Evolutionary conservation across 2,888 invertebrate genomes (phyloP).

Genomic region (Phoenoteleia sp.): DNA sequence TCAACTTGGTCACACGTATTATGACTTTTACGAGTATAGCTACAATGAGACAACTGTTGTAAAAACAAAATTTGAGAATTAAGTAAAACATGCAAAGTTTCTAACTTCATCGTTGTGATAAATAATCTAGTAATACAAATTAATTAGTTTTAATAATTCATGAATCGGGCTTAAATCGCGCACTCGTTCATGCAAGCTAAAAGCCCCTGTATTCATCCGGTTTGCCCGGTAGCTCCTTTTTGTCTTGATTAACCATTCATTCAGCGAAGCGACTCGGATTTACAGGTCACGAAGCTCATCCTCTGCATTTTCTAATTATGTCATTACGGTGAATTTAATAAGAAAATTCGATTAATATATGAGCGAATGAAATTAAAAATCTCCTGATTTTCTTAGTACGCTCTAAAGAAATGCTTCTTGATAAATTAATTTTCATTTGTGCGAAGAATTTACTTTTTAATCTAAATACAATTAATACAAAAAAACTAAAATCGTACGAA

Average conservation of each 20-base stretch:
- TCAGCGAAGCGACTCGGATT: slow-evolving; percentile 66
- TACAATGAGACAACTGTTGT: slow-evolving; percentile 12
- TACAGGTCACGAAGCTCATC: slow-evolving; percentile 71
- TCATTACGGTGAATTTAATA: slow-evolving; percentile 62
- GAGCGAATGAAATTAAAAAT: slow-evolving; percentile 36
- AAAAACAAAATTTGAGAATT: slow-evolving; percentile 41
- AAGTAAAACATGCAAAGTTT: slow-evolving; percentile 51
- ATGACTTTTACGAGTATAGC: not conserved
- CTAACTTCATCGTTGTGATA: slow-evolving; percentile 59
- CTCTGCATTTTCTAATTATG: slow-evolving; percentile 65
- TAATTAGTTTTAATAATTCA: slow-evolving; percentile 82
- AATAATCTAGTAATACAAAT: slow-evolving; percentile 79
- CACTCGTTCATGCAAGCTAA: slow-evolving; percentile 63
- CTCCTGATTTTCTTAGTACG: slow-evolving; percentile 19
- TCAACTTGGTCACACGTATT: too few relatives aligned
- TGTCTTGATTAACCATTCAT: slow-evolving; percentile 74
- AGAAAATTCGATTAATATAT: slow-evolving; percentile 62
- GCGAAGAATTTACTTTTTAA: too few relatives aligned
- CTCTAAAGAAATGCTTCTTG: not conserved
- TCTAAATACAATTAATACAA: too few relatives aligned
- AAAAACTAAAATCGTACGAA: too few relatives aligned
- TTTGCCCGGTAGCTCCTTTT: slow-evolving; percentile 67
- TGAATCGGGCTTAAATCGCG: slow-evolving; percentile 76
- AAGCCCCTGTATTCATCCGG: slow-evolving; percentile 66
- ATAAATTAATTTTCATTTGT: not conserved